Percentiles rank a stretch among this genome's conserved stretches.
Evolutionary conservation across 64 coral and sea anemone genomes (phyloP).

Genomic region (Pocillopora verrucosa): DNA sequence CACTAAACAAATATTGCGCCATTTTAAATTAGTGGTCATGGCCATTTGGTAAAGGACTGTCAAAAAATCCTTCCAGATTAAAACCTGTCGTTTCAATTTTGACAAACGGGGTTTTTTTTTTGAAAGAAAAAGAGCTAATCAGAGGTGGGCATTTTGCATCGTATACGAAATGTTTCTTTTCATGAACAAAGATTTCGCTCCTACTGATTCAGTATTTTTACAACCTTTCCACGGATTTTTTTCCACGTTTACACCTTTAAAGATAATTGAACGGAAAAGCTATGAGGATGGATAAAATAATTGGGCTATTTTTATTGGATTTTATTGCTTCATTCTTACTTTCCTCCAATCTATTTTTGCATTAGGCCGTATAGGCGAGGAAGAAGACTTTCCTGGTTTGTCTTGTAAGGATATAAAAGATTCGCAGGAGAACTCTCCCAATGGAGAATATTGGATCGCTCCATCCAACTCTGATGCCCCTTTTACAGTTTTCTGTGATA

Average conservation of each 20-base stretch:
- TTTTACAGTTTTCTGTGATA: constrained; percentile 76
- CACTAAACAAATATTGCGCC: neutral
- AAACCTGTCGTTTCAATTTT: neutral
- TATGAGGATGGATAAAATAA: no score
- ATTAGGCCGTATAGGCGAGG: constrained; percentile 26
- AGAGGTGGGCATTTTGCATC: no score
- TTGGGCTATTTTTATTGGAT: no score
- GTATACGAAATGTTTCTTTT: no score
- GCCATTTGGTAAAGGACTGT: neutral
- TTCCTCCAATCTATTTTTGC: neutral
- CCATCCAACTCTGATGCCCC: constrained; percentile 21
- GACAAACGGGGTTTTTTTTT: neutral
- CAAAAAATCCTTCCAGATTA: neutral
- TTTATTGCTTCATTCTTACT: neutral
- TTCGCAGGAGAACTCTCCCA: neutral
- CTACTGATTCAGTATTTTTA: no score
- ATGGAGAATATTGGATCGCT: constrained; percentile 70
- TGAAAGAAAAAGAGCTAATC: no score
- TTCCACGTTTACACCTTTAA: no score
- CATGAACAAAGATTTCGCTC: no score
- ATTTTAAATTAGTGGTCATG: neutral
- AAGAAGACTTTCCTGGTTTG: constrained; percentile 18
- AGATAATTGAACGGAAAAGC: no score
- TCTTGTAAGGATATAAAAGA: constrained; percentile 63
- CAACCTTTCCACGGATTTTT: no score